These are phyloP conservation scores for Otocyon megalotis DNA, from an alignment of 2,113 vertebrate species.

Conservation along the genomic window DNA sequence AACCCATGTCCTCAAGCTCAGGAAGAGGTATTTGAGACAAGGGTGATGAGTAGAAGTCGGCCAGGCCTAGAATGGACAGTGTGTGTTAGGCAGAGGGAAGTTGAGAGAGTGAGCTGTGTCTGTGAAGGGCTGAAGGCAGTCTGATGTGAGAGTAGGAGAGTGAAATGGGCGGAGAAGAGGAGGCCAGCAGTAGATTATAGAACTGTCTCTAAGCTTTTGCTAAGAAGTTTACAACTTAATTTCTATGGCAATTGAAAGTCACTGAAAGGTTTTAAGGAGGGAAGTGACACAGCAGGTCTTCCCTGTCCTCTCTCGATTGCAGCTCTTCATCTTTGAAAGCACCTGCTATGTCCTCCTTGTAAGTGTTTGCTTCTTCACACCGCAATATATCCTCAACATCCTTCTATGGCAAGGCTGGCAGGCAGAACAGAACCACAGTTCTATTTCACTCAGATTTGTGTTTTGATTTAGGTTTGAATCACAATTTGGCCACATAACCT, in stretches of 20 bases:
- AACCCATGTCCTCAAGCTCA: not conserved
- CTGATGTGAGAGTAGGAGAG: not conserved
- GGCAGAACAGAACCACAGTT: not conserved
- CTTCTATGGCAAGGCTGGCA: not conserved
- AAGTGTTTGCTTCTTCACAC: not conserved
- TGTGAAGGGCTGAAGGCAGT: not conserved
- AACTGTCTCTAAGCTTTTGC: not conserved
- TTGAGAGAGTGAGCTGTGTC: not conserved
- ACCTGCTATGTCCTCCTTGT: not conserved
- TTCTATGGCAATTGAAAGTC: not conserved
- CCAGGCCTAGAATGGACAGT: not conserved
- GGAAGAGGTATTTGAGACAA: not conserved
- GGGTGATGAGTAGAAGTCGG: not conserved
- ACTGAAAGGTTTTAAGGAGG: not conserved
- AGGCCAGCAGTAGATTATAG: not conserved
- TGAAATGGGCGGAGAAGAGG: not conserved
- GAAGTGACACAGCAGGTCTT: not conserved
- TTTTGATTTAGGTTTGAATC: not conserved
- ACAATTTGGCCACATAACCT: not conserved
- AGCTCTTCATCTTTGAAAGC: not conserved
- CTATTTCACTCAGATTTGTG: not conserved
- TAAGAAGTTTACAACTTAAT: not conserved
- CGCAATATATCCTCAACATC: not conserved
- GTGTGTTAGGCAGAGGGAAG: not conserved
- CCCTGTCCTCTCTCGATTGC: not conserved